Evolutionary conservation across 2,113 vertebrate species (phyloP), one percentile per base, ranked within the genome.

Genomic region (Struthio camelus): DNA sequence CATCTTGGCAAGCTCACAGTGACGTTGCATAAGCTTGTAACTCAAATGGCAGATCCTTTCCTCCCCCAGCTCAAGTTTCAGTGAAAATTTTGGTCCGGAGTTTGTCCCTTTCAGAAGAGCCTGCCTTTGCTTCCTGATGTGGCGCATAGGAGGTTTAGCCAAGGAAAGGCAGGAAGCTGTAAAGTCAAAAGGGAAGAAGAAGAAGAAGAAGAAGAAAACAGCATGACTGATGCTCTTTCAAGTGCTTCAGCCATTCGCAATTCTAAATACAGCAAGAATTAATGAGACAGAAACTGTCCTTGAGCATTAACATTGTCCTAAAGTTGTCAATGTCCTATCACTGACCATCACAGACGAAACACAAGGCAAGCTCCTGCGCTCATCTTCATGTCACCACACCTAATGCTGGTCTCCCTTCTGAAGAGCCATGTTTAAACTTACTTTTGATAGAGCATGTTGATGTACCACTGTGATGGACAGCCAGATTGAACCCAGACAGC

Each of bases 281-380:
- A 93, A 93, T n/a, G 73, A 93, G 48, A 25, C 56, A 84, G 85
- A 59, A 59, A 69, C 51, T 86, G n/a, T 64, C n/a, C 56, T 89
- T 84, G 46, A 86, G 9, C 59, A 54, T 81, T 54, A 78, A 92
- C 79, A 80, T 70, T 27, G 67, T 65, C 40, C 24, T 69, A 44
- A 67, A 84, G 75, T 32, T 59, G 18, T 62, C 72, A 80, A 48
- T 53, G 14, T 19, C 84, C 15, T 19, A 1, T 76, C 32, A 24
- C 48, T 42, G 56, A 84, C 51, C 42, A 54, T 32, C 25, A 48
- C 6, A 18, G 48, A 84, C 25, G n/a, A 66, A 82, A 65, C 36
- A 72, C 10, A 76, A 69, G 46, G 40, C 72, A 46, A 11, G 3
- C 12, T 61, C 46, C 51, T 42, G 44, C 27, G 78, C 7, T 12